Base-by-base conservation (phyloP, 2,113 vertebrate species). In the Actenoides lindsayi region DNA sequence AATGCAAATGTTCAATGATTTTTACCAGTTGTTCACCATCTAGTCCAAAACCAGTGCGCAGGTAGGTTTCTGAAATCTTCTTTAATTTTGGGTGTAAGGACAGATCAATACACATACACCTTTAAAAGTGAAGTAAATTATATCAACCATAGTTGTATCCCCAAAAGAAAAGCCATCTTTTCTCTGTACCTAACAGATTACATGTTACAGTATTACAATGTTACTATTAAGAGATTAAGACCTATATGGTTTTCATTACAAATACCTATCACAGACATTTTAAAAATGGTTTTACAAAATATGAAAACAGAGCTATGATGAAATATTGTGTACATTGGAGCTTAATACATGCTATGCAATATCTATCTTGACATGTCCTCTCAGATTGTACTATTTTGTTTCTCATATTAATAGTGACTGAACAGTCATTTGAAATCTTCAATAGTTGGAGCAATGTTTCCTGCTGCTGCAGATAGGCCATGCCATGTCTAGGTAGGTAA, bases 1-100 rank as follows among this genome's bases (percentile, higher is more conserved):
- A 76, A 64, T 48, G 20, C 5, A 35, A 44, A 80, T 33, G 35
- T 35, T 83, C 30, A 77, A 18, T 69, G n/a, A 92, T 83, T 89
- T 89, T 98, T 97, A 98, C 98, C 98, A 98, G 80, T 50, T 98
- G 96, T 71, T 97, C 96, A 56, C 84, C 94, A 80, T 98, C 97
- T 69, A 97, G 79, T 90, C 96, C 97, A 95, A 98, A 98, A 92
- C 97, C 87, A 24, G 96, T 84, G 39, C 87, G 95, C 68, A 98
- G 35, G 71, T 93, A 98, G 28, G 94, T 98, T 90, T 98, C 97
- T 59, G 97, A 95, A 68, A 98, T 87, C 86, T 83, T 87, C 86
- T 83, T 97, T 75, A 98, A 79, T 86, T 83, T 94, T n/a, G 91
- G 92, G 46, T 87, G 96, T 85, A 95, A 70, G 62, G 94, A 80